phyloP scores from a whole-genome alignment of 2,888 invertebrate genomes.

The Yponomeuta sedellus region DNA sequence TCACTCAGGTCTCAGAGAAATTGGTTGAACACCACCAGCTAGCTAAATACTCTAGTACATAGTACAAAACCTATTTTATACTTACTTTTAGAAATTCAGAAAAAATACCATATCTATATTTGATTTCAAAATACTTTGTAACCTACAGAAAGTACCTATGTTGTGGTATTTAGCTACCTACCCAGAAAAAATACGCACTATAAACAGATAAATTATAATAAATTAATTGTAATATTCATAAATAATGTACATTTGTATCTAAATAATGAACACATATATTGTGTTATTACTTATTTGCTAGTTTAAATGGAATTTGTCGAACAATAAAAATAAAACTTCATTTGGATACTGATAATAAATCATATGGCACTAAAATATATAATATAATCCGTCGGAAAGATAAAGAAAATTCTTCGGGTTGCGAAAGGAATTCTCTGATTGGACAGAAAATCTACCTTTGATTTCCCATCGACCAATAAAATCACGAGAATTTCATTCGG shows the following conservation, averaged over 20 bases:
- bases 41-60: too few species aligned
- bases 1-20: too few species aligned
- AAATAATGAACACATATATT: neutral
- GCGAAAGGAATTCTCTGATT: neutral
- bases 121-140: neutral
- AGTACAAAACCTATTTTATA: neutral
- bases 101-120: neutral
- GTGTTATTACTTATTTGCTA: neutral
- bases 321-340: neutral
- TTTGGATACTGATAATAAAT: neutral
- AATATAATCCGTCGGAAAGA: neutral
- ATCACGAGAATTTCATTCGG: neutral
- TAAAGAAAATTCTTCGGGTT: neutral
- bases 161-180: neutral
- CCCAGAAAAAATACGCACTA: neutral
- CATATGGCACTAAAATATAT: neutral
- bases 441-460: neutral
- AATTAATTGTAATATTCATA: too few species aligned
- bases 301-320: neutral
- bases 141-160: neutral
- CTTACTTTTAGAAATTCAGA: neutral
- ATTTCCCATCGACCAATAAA: neutral
- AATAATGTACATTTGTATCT: too few species aligned
- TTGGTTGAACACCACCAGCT: neutral
- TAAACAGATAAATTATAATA: too few species aligned